A percentile compares a stretch with the other conserved stretches of the same genome.
Evolutionary conservation across 1,140 invertebrate species (phyloP).

Genomic region (Drosophila malerkotliana): DNA sequence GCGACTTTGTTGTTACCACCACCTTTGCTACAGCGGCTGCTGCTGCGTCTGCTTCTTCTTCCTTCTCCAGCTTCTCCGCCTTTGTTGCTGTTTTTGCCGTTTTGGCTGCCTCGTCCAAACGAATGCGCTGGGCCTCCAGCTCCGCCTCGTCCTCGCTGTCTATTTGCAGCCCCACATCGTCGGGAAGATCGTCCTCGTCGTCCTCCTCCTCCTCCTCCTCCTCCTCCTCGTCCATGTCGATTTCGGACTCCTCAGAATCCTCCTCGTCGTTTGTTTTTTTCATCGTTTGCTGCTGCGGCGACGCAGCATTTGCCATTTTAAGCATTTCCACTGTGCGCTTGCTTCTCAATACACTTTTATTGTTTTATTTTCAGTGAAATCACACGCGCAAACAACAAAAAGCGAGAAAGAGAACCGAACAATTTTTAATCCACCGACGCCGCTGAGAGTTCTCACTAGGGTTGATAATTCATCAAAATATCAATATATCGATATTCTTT

Average conservation of each 20-base stretch:
- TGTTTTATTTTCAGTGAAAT: neutral
- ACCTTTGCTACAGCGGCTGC: constrained; percentile 6
- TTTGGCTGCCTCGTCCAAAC: constrained; percentile 49
- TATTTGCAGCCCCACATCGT: constrained; percentile 68
- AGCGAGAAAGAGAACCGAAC: constrained; percentile 43
- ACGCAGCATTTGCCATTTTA: constrained; percentile 70
- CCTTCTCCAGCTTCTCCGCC: constrained; percentile 8
- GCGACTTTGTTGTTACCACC: constrained; percentile 46
- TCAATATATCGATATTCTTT: no score
- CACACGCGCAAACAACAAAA: constrained; percentile 7
- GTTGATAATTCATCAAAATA: no score
- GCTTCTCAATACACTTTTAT: neutral
- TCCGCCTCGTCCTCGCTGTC: constrained; percentile 81
- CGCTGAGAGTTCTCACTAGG: constrained; percentile 46
- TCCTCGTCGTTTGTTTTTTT: constrained; percentile 62
- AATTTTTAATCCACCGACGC: constrained; percentile 76
- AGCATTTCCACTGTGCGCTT: constrained; percentile 29
- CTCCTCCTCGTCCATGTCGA: constrained; percentile 67
- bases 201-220: constrained; percentile 61
- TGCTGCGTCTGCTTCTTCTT: constrained; percentile 17
- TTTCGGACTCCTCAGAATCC: constrained; percentile 70
- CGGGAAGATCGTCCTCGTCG: constrained; percentile 52
- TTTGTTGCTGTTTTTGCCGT: constrained; percentile 36
- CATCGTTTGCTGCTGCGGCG: constrained; percentile 54
- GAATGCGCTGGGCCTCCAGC: constrained; percentile 76